Evolutionary conservation across 2,888 invertebrate genomes (phyloP).

Genomic region (Chironomus riparius): DNA sequence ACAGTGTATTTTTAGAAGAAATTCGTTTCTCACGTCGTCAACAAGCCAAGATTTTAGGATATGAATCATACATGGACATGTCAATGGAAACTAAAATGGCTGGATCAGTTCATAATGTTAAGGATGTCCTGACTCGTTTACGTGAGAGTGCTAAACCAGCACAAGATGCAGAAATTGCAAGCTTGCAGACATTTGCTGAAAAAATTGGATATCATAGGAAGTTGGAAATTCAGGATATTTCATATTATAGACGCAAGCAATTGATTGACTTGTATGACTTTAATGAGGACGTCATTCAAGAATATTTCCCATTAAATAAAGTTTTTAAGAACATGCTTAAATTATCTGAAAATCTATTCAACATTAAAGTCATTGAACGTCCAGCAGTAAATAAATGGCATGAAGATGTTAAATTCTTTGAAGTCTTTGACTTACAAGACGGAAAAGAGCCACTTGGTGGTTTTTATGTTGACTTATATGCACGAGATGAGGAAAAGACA

Average conservation of each 20-base stretch:
- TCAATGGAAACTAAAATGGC: conserved; percentile 94
- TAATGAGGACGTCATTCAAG: conserved; percentile 60
- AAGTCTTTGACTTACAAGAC: conserved; percentile 59
- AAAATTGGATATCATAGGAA: conserved; percentile 57
- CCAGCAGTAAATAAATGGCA: conserved; percentile 69
- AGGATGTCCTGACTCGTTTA: conserved; percentile 57
- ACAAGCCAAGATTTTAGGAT: conserved; percentile 71
- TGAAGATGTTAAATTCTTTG: conserved; percentile 72
- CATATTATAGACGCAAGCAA: conserved; percentile 79
- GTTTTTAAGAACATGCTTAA: conserved; percentile 73
- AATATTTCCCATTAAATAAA: conserved; percentile 73
- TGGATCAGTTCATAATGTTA: conserved; percentile 63
- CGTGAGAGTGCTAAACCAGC: conserved; percentile 60
- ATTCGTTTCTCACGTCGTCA: conserved; percentile 59
- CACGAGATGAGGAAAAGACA: conserved; percentile 55
- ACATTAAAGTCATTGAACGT: conserved; percentile 61
- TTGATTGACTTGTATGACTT: conserved; percentile 54
- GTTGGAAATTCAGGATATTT: conserved; percentile 74
- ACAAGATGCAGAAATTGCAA: conserved; percentile 64
- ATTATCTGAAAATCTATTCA: conserved; percentile 67
- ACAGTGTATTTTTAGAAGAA: conserved; percentile 66
- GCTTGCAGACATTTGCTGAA: conserved; percentile 61
- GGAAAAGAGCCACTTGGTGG: conserved; percentile 54
- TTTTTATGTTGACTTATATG: conserved; percentile 78
- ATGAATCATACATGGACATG: conserved; percentile 69